Conservation (phyloP, 2,113 vertebrate species). For the Chionodraco myersi region DNA sequence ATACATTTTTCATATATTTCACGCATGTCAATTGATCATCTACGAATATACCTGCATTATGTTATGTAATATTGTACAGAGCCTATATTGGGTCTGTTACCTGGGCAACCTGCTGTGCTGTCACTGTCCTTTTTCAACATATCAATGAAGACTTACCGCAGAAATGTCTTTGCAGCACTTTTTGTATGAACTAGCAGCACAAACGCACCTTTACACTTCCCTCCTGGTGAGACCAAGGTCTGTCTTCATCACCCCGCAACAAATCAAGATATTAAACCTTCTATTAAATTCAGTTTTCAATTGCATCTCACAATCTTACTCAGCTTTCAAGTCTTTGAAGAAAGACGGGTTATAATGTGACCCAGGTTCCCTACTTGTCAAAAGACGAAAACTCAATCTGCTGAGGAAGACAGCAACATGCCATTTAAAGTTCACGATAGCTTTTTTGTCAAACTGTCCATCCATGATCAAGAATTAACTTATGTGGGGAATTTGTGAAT, state of each 20-base stretch:
- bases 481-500: background rate
- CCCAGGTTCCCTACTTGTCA: background rate
- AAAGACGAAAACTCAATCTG: background rate
- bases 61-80: constrained; percentile 13
- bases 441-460: background rate
- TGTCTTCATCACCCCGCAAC: constrained; percentile 11
- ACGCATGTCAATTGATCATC: constrained; percentile 6
- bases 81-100: constrained; percentile 27
- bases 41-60: constrained; percentile 17
- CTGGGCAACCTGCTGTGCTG: constrained; percentile 6
- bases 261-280: constrained; percentile 25
- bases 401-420: background rate
- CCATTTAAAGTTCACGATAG: background rate
- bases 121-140: constrained; percentile 29
- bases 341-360: constrained; percentile 1
- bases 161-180: constrained; percentile 30
- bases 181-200: constrained; percentile 29
- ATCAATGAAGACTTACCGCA: constrained; percentile 20
- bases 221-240: constrained; percentile 20
- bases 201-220: constrained; percentile 23
- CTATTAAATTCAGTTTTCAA: background rate
- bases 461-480: background rate
- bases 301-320: background rate
- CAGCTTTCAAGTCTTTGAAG: background rate
- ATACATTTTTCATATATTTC: constrained; percentile 15